A percentile compares a stretch with the other conserved stretches of the same genome.
These are phyloP conservation scores for Dendropsophus ebraccatus DNA, from an alignment of 2,113 vertebrate genomes.

Conservation along the genomic window DNA sequence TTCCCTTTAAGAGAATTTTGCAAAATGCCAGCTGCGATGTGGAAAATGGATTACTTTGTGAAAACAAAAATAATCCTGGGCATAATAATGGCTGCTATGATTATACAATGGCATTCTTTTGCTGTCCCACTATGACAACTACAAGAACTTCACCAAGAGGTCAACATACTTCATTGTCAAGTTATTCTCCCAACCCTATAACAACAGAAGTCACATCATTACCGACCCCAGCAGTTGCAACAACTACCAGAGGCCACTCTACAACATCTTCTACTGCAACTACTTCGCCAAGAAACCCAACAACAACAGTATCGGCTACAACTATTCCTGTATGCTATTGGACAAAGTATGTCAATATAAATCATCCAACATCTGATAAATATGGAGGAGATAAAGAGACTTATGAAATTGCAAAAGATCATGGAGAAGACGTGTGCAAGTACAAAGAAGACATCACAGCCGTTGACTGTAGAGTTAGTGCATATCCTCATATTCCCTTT, in stretches of 20 bases:
- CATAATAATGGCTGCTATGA: background rate
- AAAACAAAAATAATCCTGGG: background rate
- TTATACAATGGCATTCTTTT: background rate
- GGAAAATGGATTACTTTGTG: background rate
- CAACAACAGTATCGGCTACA: background rate
- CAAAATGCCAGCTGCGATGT: background rate
- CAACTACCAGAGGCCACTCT: background rate
- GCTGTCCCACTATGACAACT: background rate
- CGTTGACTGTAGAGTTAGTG: background rate
- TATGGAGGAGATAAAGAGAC: constrained; percentile 19
- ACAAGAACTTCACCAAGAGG: background rate
- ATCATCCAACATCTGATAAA: background rate
- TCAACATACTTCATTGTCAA: no score
- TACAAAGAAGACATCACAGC: background rate
- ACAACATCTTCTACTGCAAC: background rate
- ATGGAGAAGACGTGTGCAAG: background rate
- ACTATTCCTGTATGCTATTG: background rate
- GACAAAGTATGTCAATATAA: background rate
- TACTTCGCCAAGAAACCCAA: background rate
- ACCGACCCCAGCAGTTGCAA: background rate
- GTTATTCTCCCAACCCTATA: no score
- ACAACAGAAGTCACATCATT: background rate
- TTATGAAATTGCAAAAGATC: background rate
- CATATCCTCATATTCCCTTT: background rate
- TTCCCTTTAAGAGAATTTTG: background rate